These are phyloP conservation scores for Amazona vittata DNA, from an alignment of 2,113 vertebrate species.

Conservation along the genomic window DNA sequence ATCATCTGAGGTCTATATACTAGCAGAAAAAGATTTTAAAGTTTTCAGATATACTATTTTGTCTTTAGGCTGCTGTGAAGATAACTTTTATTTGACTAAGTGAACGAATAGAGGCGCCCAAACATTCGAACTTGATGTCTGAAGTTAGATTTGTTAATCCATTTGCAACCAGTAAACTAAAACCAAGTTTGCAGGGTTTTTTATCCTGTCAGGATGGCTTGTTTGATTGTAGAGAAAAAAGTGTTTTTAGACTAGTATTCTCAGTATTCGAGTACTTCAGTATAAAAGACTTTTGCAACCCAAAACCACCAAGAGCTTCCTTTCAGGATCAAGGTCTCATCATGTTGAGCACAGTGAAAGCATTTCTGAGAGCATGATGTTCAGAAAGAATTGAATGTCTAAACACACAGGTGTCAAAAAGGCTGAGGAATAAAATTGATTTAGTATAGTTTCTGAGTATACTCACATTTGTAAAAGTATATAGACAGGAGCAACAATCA, in stretches of 20 bases:
- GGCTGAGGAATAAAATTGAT: background rate
- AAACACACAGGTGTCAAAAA: background rate
- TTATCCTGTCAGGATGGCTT: background rate
- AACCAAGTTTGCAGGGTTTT: background rate
- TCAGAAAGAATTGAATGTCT: background rate
- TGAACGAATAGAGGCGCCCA: background rate
- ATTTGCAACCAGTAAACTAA: background rate
- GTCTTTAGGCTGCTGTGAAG: background rate
- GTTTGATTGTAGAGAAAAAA: background rate
- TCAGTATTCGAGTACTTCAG: background rate
- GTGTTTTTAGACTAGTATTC: background rate
- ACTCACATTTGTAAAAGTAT: background rate
- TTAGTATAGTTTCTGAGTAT: background rate
- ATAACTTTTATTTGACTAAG: background rate
- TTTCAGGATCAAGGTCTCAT: slow-evolving; percentile 14
- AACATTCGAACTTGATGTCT: background rate
- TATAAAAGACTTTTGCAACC: background rate
- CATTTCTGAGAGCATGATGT: background rate
- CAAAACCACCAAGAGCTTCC: background rate
- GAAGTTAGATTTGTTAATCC: background rate
- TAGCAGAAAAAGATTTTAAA: background rate
- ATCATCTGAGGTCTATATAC: background rate
- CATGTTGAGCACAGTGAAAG: background rate
- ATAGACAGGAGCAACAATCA: background rate
- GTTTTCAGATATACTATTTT: background rate